These are phyloP conservation scores for Palaemon carinicauda DNA, from an alignment of 1,140 invertebrate species.

Conservation along the genomic window DNA sequence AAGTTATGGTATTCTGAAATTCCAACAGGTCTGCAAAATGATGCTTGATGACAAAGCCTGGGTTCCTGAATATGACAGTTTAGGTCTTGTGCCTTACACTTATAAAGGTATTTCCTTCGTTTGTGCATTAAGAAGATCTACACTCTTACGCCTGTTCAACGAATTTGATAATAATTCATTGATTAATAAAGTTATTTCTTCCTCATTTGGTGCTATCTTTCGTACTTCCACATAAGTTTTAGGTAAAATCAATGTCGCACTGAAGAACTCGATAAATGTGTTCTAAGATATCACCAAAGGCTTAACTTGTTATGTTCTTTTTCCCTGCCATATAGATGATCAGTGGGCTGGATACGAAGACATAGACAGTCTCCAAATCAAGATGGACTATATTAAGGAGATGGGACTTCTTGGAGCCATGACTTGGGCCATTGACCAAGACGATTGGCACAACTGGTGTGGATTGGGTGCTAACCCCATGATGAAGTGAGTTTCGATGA, in stretches of 20 bases:
- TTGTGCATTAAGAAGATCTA: neutral
- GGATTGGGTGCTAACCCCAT: constrained; percentile 73
- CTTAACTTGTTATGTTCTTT: neutral
- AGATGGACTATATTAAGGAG: constrained; percentile 82
- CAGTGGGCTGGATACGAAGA: constrained; percentile 88
- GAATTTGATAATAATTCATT: neutral
- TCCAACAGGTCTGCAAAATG: constrained; percentile 75
- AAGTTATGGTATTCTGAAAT: constrained; percentile 69
- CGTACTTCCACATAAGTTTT: too few species aligned
- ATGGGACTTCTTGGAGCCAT: constrained; percentile 91
- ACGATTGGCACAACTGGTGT: constrained; percentile 83
- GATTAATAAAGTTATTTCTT: neutral
- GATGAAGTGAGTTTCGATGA: neutral
- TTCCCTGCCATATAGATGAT: constrained; percentile 66
- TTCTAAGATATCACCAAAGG: neutral
- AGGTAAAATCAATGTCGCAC: too few species aligned
- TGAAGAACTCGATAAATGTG: neutral
- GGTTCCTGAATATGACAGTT: constrained; percentile 28
- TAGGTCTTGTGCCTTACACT: constrained; percentile 63
- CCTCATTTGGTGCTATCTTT: too few species aligned
- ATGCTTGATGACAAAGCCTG: constrained; percentile 66
- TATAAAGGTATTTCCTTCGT: constrained; percentile 62
- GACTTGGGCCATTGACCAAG: constrained; percentile 70
- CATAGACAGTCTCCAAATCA: constrained; percentile 72
- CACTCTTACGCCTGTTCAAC: too few species aligned